phyloP scores from a whole-genome alignment of 2,797 vertebrate species.

The Coendou prehensilis region DNA sequence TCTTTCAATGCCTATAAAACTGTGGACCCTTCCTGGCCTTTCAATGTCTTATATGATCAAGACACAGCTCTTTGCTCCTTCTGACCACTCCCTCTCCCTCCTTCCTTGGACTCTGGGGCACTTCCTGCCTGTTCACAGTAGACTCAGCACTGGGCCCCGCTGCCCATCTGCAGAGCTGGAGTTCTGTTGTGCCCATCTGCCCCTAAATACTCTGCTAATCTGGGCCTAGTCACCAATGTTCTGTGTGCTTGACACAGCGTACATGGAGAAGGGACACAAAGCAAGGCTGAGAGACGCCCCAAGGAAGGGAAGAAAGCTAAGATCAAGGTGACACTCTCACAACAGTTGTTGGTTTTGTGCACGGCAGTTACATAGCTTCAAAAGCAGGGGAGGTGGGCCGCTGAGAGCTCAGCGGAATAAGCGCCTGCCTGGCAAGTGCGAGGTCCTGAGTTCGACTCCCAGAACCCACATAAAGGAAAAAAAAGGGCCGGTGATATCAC shows the following conservation, averaged over 20 bases:
- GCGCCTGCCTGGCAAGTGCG: too few relatives aligned
- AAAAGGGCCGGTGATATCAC: too few relatives aligned
- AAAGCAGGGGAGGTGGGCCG: too few relatives aligned
- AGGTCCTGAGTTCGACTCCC: too few relatives aligned
- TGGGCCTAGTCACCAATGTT: background rate
- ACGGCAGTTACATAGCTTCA: background rate
- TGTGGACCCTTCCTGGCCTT: background rate
- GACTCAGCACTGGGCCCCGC: fast-evolving
- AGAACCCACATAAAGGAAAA: too few relatives aligned
- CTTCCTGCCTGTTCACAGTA: background rate
- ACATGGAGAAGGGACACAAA: background rate
- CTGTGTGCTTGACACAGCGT: too few relatives aligned
- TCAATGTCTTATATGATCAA: too few relatives aligned
- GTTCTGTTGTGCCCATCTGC: background rate
- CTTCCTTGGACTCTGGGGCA: background rate
- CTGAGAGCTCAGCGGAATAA: too few relatives aligned
- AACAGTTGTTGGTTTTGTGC: background rate
- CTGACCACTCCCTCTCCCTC: too few relatives aligned
- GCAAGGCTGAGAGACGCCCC: background rate
- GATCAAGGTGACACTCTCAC: background rate
- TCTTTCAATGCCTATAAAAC: background rate
- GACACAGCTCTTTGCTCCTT: background rate
- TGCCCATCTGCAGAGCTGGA: fast-evolving
- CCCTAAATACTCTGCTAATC: background rate
- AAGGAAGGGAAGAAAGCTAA: background rate